These are phyloP conservation scores for Entomobrya proxima DNA, from an alignment of 2,888 invertebrate species.

Conservation along the genomic window DNA sequence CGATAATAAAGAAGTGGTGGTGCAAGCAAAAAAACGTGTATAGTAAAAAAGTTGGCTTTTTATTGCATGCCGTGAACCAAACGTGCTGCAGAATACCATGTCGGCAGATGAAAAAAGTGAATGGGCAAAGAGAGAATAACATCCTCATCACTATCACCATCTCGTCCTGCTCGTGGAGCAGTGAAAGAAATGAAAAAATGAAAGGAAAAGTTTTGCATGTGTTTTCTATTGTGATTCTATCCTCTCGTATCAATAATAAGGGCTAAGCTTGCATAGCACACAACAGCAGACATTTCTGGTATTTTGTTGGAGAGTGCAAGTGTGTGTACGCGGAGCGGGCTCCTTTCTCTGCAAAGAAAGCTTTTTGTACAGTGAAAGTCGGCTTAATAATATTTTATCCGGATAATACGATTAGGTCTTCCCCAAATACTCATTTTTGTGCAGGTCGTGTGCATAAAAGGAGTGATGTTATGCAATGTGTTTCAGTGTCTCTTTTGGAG, in stretches of 20 bases:
- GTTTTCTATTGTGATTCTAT: constrained; percentile 5
- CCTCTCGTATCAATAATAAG: constrained; percentile 17
- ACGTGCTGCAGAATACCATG: constrained; percentile 37
- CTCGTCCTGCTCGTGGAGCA: not conserved
- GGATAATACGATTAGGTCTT: constrained; percentile 38
- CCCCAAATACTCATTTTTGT: constrained; percentile 21
- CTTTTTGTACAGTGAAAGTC: constrained; percentile 5
- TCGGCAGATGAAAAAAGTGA: constrained; percentile 39
- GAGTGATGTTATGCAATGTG: constrained; percentile 34
- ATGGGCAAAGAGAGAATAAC: constrained; percentile 37
- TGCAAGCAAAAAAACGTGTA: constrained; percentile 8
- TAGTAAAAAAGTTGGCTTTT: constrained; percentile 42
- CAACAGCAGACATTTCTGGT: not conserved
- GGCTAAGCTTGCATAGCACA: not conserved
- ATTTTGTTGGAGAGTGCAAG: not conserved
- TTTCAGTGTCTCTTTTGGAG: constrained; percentile 46
- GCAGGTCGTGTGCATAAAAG: constrained; percentile 12
- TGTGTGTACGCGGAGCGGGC: not conserved
- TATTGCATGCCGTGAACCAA: constrained; percentile 33
- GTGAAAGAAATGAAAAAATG: constrained; percentile 45
- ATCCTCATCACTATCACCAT: constrained; percentile 20
- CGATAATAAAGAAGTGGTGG: not conserved
- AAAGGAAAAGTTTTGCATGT: constrained; percentile 60
- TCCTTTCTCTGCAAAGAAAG: not conserved
- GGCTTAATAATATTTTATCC: constrained; percentile 42